Evolutionary conservation across 2,888 invertebrate species (phyloP), one percentile per base, ranked within the genome.

Genomic region (Myathropa florea): DNA sequence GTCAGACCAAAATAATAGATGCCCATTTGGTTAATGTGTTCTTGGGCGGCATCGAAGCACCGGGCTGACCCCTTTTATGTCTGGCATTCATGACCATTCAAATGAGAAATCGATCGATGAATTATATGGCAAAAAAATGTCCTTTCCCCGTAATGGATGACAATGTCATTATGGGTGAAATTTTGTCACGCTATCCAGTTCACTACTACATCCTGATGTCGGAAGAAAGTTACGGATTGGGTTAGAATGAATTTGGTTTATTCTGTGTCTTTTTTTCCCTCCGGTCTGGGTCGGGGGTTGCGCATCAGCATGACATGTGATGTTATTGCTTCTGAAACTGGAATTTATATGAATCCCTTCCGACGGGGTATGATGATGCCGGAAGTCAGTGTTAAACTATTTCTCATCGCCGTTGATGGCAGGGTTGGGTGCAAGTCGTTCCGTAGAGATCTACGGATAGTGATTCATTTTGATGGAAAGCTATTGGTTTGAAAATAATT

Each of bases 101-200:
- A 84, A 84, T 76, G 84, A 72, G 63, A 80, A 84, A 84, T 80
- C 80, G 84, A 76, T 84, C 67, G 80, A 67, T 63, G 70, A 67
- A 57, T 67, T 80, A 60, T 65, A 65, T 6, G 30, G 55, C 36
- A 28, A 46, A 76, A 72, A 55, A 67, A 80, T 75, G 70, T 71
- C 75, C 46, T 39, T 65, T 68, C 61, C 65, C 80, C 55, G 61
- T 84, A 84, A 84, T 80, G 63, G 76, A 80, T 84, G 84, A 70
- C 76, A 71, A 76, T 80, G 80, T 78, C 71, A 64, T 84, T 80
- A 84, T 53, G 71, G 70, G 80, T 71, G 70, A 59, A 63, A 76
- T 71, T 55, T 84, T 76, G 80, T 84, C 84, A 84, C 84, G 84
- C 84, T 68, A 80, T 80, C 75, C 65, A 71, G 80, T 72, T 80